Conservation (phyloP, 2,113 vertebrate species). For the Mionectes macconnelli region DNA sequence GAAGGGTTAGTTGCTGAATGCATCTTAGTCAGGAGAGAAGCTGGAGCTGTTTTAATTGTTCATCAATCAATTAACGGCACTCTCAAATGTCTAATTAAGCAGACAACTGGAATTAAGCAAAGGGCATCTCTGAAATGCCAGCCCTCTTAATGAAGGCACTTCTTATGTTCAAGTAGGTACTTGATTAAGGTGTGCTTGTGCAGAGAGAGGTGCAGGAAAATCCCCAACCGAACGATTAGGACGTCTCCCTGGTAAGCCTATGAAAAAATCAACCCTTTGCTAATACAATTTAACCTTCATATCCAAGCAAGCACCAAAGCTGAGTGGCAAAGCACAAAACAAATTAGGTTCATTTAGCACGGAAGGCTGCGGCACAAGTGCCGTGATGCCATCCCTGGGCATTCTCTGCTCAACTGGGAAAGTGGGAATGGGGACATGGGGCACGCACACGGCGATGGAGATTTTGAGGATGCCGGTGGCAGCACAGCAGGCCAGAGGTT, state of each 20-base stretch:
- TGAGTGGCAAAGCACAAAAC: not conserved
- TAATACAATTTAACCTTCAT: constrained; percentile 34
- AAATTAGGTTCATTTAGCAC: not conserved
- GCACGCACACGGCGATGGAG: accelerated
- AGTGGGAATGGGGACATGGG: accelerated
- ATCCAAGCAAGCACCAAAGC: not conserved
- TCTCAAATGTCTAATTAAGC: constrained; percentile 70
- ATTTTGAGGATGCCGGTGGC: not conserved
- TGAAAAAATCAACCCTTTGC: not conserved
- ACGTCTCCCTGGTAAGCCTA: not conserved
- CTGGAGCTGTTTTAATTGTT: constrained; percentile 68
- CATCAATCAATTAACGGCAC: constrained; percentile 69
- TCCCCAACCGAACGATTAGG: not conserved
- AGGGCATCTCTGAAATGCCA: constrained; percentile 68
- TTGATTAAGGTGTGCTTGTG: constrained; percentile 63
- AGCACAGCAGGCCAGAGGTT: not conserved
- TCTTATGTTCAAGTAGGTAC: constrained; percentile 57
- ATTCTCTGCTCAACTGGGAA: not conserved
- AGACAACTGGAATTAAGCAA: constrained; percentile 70
- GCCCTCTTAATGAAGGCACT: constrained; percentile 17
- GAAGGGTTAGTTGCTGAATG: constrained; percentile 41
- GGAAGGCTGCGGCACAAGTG: accelerated
- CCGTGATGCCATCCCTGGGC: not conserved
- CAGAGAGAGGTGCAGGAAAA: not conserved
- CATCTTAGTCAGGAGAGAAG: constrained; percentile 54